Evolutionary conservation across 2,797 vertebrate species (phyloP).

Genomic region (Pangasius macronema): DNA sequence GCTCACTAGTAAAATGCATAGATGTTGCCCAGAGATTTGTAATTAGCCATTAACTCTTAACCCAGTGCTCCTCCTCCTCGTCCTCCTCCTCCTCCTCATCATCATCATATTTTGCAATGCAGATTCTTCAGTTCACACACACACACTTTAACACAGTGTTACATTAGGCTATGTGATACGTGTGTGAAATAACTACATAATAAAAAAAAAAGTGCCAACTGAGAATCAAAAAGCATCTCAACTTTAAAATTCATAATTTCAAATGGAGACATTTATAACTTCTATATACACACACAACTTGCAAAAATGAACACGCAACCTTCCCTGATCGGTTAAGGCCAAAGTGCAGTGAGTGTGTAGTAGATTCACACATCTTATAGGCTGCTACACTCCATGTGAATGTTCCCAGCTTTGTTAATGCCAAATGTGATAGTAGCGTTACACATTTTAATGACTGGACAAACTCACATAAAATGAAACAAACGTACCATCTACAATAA

Average conservation of each 20-base stretch:
- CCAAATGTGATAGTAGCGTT: constrained; percentile 62
- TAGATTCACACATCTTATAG: constrained; percentile 59
- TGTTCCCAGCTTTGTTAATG: constrained; percentile 63
- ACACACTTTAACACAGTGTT: neutral
- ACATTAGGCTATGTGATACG: neutral
- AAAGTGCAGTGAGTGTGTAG: constrained; percentile 67
- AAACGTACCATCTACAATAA: constrained; percentile 64
- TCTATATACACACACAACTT: constrained; percentile 52
- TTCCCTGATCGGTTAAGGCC: constrained; percentile 83
- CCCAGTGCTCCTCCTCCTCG: neutral
- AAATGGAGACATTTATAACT: constrained; percentile 61
- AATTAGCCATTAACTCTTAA: constrained; percentile 9
- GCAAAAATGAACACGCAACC: constrained; percentile 64
- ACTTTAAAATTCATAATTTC: constrained; percentile 18
- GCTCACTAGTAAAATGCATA: constrained; percentile 45
- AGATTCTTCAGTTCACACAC: neutral
- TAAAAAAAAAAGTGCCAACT: constrained; percentile 3
- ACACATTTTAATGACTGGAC: constrained; percentile 54
- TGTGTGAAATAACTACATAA: neutral
- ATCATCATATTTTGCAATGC: neutral
- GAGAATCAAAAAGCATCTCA: neutral
- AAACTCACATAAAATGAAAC: constrained; percentile 64
- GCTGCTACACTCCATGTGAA: constrained; percentile 67
- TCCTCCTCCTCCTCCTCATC: neutral
- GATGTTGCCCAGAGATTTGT: constrained; percentile 41